phyloP scores from a whole-genome alignment of 64 coral and sea anemone genomes.

The Platygyra sinensis region DNA sequence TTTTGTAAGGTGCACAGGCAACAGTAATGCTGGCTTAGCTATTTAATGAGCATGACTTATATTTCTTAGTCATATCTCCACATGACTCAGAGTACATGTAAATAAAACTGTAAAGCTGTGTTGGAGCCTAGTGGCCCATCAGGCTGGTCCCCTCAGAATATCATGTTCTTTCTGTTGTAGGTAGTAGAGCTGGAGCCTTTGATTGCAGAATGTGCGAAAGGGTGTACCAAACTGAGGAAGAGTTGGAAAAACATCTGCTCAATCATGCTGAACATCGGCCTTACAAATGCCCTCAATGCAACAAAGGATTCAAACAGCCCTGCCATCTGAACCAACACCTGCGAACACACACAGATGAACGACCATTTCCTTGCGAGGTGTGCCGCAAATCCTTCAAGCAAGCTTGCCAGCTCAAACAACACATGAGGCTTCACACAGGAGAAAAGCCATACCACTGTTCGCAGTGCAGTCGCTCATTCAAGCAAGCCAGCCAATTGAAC shows the following conservation, averaged over 20 bases:
- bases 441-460: constrained; percentile 90
- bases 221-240: constrained; percentile 74
- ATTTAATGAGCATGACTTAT: no score
- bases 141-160: no score
- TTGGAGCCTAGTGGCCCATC: no score
- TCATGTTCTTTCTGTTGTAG: neutral
- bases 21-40: no score
- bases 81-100: no score
- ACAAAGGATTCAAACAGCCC: constrained; percentile 96
- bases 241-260: constrained; percentile 85
- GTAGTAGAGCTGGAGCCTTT: constrained; percentile 58
- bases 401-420: constrained; percentile 91
- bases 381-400: constrained; percentile 95
- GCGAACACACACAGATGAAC: constrained; percentile 88
- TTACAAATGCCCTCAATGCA: constrained; percentile 89
- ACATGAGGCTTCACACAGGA: constrained; percentile 87
- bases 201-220: constrained; percentile 94
- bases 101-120: no score
- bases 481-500: constrained; percentile 93
- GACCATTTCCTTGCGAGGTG: constrained; percentile 83
- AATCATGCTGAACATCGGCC: constrained; percentile 90
- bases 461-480: constrained; percentile 78
- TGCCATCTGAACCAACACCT: constrained; percentile 90
- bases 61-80: no score
- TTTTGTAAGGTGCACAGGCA: no score